Evolutionary conservation across 2,113 vertebrate genomes (phyloP).

Genomic region (Zapornia atra): DNA sequence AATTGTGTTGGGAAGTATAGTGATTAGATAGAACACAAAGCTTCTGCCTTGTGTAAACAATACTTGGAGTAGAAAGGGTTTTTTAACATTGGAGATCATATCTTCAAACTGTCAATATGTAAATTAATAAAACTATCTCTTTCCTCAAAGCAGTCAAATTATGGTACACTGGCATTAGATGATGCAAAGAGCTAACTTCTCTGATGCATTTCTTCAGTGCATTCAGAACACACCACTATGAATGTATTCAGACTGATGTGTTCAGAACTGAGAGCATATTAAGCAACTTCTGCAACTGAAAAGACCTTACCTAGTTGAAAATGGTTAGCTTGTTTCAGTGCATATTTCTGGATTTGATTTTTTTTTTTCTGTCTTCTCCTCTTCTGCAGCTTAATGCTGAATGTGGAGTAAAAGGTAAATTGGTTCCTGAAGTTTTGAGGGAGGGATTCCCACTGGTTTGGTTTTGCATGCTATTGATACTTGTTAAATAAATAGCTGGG

Average conservation of each 20-base stretch:
- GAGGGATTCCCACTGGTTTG: not conserved
- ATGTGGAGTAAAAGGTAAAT: conserved; percentile 51
- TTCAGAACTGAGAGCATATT: not conserved
- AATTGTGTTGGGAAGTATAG: not conserved
- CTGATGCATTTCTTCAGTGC: not conserved
- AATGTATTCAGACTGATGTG: not conserved
- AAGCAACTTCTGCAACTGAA: not conserved
- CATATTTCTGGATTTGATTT: conserved; percentile 27
- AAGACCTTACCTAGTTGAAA: not conserved
- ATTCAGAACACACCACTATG: not conserved
- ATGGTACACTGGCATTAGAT: not conserved
- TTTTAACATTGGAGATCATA: not conserved
- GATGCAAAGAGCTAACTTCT: not conserved
- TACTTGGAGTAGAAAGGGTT: not conserved
- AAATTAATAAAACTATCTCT: not conserved
- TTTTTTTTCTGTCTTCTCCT: not conserved
- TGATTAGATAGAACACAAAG: conserved; percentile 16
- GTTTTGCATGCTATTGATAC: not conserved
- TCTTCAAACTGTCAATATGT: not conserved
- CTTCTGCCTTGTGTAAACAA: conserved; percentile 27
- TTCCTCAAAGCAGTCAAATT: not conserved
- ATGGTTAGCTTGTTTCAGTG: not conserved
- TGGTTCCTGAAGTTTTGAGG: not conserved
- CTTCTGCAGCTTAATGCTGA: conserved; percentile 28
- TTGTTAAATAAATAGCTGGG: not conserved